A percentile compares a stretch with the other conserved stretches of the same genome.
Evolutionary conservation across 2,797 vertebrate species (phyloP).

Genomic region (Melanotaenia trifasciata): DNA sequence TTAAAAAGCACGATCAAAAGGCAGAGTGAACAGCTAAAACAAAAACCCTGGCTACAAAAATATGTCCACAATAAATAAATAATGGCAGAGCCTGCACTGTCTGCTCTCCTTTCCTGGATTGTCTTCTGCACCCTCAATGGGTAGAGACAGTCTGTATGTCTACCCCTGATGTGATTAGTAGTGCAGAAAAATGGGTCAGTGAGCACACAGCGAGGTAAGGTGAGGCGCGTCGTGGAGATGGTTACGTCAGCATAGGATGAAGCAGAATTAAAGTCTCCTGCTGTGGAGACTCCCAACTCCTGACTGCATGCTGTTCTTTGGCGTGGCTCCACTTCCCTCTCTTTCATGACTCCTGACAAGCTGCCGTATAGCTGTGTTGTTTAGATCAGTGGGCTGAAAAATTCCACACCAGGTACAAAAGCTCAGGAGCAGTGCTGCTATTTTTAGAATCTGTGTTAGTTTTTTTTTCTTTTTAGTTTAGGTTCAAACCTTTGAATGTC

Average conservation of each 20-base stretch:
- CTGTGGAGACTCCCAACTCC: conserved; percentile 29
- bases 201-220: conserved; percentile 40
- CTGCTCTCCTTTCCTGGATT: conserved; percentile 7
- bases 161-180: conserved; percentile 23
- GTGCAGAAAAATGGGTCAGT: conserved; percentile 59
- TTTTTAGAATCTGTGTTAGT: conserved; percentile 22
- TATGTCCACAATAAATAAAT: conserved; percentile 23
- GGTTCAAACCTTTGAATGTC: neutral
- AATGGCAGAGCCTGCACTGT: conserved; percentile 4
- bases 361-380: conserved; percentile 29
- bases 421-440: conserved; percentile 35
- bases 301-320: conserved; percentile 43
- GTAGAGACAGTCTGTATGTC: conserved; percentile 6
- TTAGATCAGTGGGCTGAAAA: conserved; percentile 40
- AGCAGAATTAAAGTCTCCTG: conserved; percentile 34
- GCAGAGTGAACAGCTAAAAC: neutral
- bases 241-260: conserved; percentile 44
- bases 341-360: conserved; percentile 56
- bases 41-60: conserved; percentile 5
- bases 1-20: neutral
- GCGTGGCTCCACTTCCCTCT: neutral
- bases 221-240: conserved; percentile 21
- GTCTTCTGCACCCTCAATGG: neutral
- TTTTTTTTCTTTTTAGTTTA: neutral
- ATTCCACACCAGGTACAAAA: conserved; percentile 50